Evolutionary conservation across 1,140 invertebrate species (phyloP), one percentile per base, ranked within the genome.

Genomic region (Akabosia matsudoensis): DNA sequence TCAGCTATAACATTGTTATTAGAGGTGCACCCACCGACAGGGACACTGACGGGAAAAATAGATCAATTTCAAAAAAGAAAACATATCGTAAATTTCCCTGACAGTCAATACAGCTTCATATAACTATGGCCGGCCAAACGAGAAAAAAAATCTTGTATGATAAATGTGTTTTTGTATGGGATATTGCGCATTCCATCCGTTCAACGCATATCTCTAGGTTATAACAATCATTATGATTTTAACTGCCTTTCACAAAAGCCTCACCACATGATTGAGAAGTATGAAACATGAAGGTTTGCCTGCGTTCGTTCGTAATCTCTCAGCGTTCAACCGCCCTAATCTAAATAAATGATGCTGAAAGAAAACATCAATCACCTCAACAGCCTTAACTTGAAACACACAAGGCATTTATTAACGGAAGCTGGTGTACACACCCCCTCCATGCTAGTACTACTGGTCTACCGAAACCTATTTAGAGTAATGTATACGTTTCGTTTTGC

Each of bases 341-440:
- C 61, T 67, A 67, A 67, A 67, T 67, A 67, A 67, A 67, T 67
- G 61, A 67, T 67, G 61, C 61, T 67, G 61, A 67, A 67, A 67
- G 61, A 67, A 30, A 67, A 67, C 61, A 67, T 67, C 61, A 67
- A 67, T 67, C 61, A 67, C 61, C 31, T 67, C 30, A 31, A 31
- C 26, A 67, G 24, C 61, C 26, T 31, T 67, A 67, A 31, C 61
- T 67, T 24, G 28, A 67, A 67, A 67, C 61, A 67, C n/a, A n/a
- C n/a, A 30, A 7, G 13, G 61, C 61, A 67, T 28, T 67, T 67
- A 67, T 67, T 67, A 67, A 67, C 30, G 13, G 28, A 24, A 67
- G 18, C 37, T 10, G 37, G 7, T 45, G 13, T 56, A 56, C 54
- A 10, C 14, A 56, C 54, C 14, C 22, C 4, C 24, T 3, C 54